Conservation (phyloP, 92 coral and sea anemone genomes). For the Paragorgia papillata region DNA sequence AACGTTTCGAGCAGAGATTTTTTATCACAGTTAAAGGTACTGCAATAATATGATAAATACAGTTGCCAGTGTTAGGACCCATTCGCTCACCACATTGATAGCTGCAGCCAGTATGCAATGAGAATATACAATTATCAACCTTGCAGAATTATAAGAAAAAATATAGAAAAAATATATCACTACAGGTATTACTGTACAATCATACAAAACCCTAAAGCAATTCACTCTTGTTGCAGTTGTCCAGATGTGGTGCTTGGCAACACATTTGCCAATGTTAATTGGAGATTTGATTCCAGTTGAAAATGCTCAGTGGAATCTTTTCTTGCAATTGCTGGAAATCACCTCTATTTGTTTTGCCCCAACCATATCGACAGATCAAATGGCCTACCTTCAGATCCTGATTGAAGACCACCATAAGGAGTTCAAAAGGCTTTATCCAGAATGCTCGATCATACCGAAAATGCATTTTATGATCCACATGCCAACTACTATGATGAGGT, state of each 20-base stretch:
- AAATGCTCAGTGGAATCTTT: constrained; percentile 8
- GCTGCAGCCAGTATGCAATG: too few relatives aligned
- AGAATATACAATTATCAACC: too few relatives aligned
- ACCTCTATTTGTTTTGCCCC: constrained; percentile 12
- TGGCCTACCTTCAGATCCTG: constrained; percentile 3
- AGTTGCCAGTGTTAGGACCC: too few relatives aligned
- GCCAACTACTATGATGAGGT: too few relatives aligned
- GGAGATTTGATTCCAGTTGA: not conserved
- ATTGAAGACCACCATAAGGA: constrained; percentile 8
- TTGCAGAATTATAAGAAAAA: too few relatives aligned
- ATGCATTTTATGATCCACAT: too few relatives aligned
- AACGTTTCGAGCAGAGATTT: too few relatives aligned
- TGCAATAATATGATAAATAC: too few relatives aligned
- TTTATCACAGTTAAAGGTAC: too few relatives aligned
- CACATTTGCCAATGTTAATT: constrained; percentile 2
- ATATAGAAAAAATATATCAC: not conserved
- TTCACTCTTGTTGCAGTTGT: not conserved
- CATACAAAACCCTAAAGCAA: not conserved
- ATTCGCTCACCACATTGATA: too few relatives aligned
- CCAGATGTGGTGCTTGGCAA: constrained; percentile 15
- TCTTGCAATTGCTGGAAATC: constrained; percentile 2
- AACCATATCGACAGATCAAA: constrained; percentile 7
- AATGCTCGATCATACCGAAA: too few relatives aligned
- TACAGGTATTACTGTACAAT: not conserved
- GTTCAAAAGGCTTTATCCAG: not conserved